Evolutionary conservation across 1,140 invertebrate genomes (phyloP).

Genomic region (Frieseomelitta varia): DNA sequence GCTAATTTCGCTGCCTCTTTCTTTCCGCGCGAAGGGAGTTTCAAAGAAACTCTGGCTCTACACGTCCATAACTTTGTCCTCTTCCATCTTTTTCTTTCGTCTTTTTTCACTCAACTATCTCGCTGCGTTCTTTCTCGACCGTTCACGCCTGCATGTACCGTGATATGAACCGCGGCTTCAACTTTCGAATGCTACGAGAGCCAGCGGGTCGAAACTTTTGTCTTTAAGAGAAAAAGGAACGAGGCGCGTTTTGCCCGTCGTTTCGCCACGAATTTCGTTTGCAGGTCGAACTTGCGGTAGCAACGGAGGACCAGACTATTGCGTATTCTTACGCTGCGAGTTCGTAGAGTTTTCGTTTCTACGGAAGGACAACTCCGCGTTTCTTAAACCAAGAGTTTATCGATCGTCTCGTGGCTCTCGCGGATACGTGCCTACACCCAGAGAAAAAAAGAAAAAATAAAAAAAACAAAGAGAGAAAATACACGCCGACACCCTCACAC

Average conservation of each 20-base stretch:
- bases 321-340: not conserved
- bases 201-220: not conserved
- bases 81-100: not conserved
- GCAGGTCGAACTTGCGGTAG: not conserved
- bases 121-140: not conserved
- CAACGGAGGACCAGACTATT: no score
- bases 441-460: not conserved
- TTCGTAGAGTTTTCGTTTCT: slow-evolving; percentile 4
- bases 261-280: not conserved
- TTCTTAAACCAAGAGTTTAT: slow-evolving; percentile 31
- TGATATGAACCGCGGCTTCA: no score
- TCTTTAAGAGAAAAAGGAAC: not conserved
- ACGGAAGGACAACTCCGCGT: not conserved
- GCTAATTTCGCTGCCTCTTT: no score
- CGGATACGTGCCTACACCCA: not conserved
- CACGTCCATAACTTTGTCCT: not conserved
- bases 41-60: not conserved
- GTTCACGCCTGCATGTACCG: not conserved
- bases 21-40: no score
- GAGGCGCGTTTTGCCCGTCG: not conserved
- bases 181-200: not conserved
- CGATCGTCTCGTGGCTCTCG: slow-evolving; percentile 1
- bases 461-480: not conserved
- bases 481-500: not conserved
- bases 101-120: not conserved